Conservation (phyloP, 2,797 vertebrate genomes). For the Chaetodon trifasciatus region DNA sequence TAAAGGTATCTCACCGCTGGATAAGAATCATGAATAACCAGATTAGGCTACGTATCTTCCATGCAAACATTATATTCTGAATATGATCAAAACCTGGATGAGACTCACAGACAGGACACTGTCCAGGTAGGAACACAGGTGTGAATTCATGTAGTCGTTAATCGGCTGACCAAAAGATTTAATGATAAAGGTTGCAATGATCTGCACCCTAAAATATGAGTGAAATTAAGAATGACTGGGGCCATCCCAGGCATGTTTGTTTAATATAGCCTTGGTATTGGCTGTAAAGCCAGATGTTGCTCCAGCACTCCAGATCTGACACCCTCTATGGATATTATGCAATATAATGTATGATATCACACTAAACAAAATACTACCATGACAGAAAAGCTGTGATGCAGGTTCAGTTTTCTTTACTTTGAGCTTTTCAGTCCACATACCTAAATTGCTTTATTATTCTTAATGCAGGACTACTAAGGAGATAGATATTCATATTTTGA, state of each 20-base stretch:
- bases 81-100: not conserved
- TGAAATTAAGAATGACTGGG: not conserved
- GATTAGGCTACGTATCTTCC: not conserved
- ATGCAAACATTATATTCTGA: not conserved
- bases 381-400: not conserved
- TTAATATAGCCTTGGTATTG: not conserved
- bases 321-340: not conserved
- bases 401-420: not conserved
- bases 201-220: not conserved
- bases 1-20: not conserved
- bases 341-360: not conserved
- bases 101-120: not conserved
- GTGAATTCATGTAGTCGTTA: not conserved
- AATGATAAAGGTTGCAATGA: not conserved
- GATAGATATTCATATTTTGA: too few species aligned
- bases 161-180: not conserved
- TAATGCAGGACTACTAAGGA: not conserved
- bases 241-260: not conserved
- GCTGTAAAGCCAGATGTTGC: constrained; percentile 14
- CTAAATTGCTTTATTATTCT: not conserved
- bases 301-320: not conserved
- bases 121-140: not conserved
- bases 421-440: not conserved
- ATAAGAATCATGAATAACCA: not conserved
- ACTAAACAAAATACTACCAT: not conserved